Base-by-base conservation (phyloP, 2,797 vertebrate species). In the Gephyroberyx darwinii region DNA sequence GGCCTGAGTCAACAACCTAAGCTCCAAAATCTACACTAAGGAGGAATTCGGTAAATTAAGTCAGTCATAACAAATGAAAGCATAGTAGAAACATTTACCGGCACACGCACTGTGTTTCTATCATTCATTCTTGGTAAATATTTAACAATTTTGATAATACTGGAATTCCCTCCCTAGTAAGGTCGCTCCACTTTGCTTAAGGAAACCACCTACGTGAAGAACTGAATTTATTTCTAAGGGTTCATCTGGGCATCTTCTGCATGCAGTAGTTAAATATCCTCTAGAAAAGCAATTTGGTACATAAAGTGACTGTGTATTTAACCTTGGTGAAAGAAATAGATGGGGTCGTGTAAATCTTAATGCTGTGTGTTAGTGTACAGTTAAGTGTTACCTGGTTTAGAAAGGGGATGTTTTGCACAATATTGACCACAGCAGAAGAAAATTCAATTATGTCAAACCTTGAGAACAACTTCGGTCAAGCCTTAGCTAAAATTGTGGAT, bases 381-480 rank as follows among this genome's bases (percentile, higher is more conserved):
- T 74, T 51, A 61, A 51, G 56, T 53, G 71, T 55, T 33, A 57
- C 45, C 51, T 45, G 54, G 69, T 41, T 41, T 12, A 62, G 47
- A 59, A 65, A 60, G 58, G 14, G 19, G 19, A 68, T 53, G 57
- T 81, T 84, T 79, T 73, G 35, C 62, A 76, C 77, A 78, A 69
- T 77, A 75, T 64, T 37, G 37, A 69, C 65, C 67, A 71, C 53
- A 20, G 58, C 55, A 78, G 50, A 71, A 76, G 65, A 80, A 90
- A 91, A 91, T 80, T 74, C 30, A 84, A 89, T 89, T 75, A 89
- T 58, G 74, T 76, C 77, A 77, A 86, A 86, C 87, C 86, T 82
- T 84, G 83, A 92, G 74, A 92, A 81, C 69, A 82, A 85, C 84
- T 66, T 45, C 58, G 72, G 77, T 84, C 71, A 75, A 67, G 67